Percentiles rank a stretch among this genome's conserved stretches.
These are phyloP conservation scores for Euschistus heros DNA, from an alignment of 1,140 invertebrate species.

Conservation along the genomic window DNA sequence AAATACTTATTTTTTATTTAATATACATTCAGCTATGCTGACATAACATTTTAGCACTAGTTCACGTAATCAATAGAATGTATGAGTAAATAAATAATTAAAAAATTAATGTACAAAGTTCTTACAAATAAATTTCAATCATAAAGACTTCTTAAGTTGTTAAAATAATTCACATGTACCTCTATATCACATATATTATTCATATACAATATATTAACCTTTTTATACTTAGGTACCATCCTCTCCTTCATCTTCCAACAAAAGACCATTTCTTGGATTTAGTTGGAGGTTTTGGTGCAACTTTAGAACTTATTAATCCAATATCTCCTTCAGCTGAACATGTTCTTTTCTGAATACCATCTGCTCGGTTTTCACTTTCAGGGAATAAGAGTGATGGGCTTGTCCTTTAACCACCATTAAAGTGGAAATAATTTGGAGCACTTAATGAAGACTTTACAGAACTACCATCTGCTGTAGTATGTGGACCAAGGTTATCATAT, in stretches of 20 bases:
- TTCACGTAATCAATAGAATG: not conserved
- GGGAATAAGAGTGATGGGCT: constrained; percentile 18
- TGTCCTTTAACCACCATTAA: constrained; percentile 36
- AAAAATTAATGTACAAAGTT: too few relatives aligned
- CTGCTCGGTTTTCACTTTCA: constrained; percentile 6
- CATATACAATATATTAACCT: not conserved
- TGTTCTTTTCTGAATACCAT: constrained; percentile 14
- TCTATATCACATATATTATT: constrained; percentile 14
- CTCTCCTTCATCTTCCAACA: constrained; percentile 75
- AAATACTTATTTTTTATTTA: not conserved
- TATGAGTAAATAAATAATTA: too few relatives aligned
- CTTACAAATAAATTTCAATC: not conserved
- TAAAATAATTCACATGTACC: constrained; percentile 9
- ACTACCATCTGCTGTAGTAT: constrained; percentile 76
- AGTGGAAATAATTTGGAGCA: constrained; percentile 36
- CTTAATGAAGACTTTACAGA: constrained; percentile 53
- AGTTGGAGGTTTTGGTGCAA: constrained; percentile 68
- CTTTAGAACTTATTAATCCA: constrained; percentile 39
- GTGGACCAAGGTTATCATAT: constrained; percentile 70
- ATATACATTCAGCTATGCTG: not conserved
- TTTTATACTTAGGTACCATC: constrained; percentile 72
- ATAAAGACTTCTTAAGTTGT: not conserved
- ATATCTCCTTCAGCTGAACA: constrained; percentile 21
- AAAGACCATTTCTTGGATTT: constrained; percentile 60
- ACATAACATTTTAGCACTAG: not conserved